Evolutionary conservation across 2,113 vertebrate species (phyloP).

Genomic region (Callocephalon fimbriatum): DNA sequence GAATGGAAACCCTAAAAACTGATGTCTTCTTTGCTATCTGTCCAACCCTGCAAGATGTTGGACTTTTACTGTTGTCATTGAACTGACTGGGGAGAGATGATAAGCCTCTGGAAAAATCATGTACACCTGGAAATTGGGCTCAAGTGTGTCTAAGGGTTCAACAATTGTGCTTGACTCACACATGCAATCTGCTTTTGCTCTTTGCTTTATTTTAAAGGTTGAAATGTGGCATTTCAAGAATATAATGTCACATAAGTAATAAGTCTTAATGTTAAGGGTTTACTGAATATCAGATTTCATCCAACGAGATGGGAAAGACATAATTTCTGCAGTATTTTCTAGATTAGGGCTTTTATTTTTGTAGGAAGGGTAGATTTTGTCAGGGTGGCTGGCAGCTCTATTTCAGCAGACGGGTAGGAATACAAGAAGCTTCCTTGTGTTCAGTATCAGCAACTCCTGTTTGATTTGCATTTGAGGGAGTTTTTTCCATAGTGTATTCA

Average conservation of each 20-base stretch:
- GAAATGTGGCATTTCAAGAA: conserved; percentile 44
- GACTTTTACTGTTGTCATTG: not conserved
- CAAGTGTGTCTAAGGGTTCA: not conserved
- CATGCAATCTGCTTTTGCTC: not conserved
- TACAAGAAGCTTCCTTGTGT: conserved; percentile 52
- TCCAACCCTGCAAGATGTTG: not conserved
- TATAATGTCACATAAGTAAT: conserved; percentile 11
- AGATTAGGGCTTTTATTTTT: not conserved
- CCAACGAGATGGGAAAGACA: not conserved
- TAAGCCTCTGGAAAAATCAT: not conserved
- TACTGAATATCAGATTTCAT: conserved; percentile 15
- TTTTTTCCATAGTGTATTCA: conserved; percentile 22
- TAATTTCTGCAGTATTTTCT: not conserved
- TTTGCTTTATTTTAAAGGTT: conserved; percentile 56
- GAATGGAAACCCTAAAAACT: not conserved
- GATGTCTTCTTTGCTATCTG: not conserved
- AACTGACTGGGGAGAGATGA: not conserved
- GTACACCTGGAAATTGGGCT: not conserved
- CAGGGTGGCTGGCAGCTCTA: not conserved
- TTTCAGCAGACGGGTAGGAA: not conserved
- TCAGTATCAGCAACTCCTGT: conserved; percentile 30
- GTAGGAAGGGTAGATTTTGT: not conserved
- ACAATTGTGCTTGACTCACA: not conserved
- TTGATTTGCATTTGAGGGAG: conserved; percentile 55
- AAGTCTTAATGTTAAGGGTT: conserved; percentile 34